These are phyloP conservation scores for Corapipo altera DNA, from an alignment of 2,113 vertebrate genomes.

Conservation along the genomic window DNA sequence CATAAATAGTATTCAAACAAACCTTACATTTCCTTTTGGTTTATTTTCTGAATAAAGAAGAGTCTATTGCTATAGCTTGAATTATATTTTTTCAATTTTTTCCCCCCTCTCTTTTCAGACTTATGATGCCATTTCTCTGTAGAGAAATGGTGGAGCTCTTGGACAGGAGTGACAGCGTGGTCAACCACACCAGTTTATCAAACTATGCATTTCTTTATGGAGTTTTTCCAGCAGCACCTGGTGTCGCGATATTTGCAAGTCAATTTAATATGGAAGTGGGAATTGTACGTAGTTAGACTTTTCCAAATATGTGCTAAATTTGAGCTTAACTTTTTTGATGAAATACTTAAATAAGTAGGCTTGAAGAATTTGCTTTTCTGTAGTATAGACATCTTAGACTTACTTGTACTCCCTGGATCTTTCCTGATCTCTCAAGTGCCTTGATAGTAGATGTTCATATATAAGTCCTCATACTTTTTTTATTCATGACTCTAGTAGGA, in stretches of 20 bases:
- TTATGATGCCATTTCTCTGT: constrained; percentile 93
- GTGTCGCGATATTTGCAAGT: constrained; percentile 94
- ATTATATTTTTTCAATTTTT: neutral
- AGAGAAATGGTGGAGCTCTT: constrained; percentile 94
- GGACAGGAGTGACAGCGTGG: constrained; percentile 75
- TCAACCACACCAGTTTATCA: constrained; percentile 92
- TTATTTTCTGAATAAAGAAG: neutral
- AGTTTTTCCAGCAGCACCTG: constrained; percentile 93
- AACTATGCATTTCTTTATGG: constrained; percentile 98
- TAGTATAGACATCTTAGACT: neutral
- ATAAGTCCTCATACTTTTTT: neutral
- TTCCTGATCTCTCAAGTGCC: neutral
- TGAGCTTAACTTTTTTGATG: neutral
- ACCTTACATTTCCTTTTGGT: neutral
- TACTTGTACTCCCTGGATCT: neutral
- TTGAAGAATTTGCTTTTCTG: neutral
- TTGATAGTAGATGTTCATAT: neutral
- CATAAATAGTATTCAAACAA: neutral
- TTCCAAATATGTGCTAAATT: neutral
- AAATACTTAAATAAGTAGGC: neutral
- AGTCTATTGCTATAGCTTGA: neutral
- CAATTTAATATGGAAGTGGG: constrained; percentile 97
- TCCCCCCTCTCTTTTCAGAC: constrained; percentile 71
- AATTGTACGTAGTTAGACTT: constrained; percentile 83
- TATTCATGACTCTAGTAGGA: neutral